Base-by-base conservation (phyloP, 2,888 invertebrate species). In the Phania funesta region DNA sequence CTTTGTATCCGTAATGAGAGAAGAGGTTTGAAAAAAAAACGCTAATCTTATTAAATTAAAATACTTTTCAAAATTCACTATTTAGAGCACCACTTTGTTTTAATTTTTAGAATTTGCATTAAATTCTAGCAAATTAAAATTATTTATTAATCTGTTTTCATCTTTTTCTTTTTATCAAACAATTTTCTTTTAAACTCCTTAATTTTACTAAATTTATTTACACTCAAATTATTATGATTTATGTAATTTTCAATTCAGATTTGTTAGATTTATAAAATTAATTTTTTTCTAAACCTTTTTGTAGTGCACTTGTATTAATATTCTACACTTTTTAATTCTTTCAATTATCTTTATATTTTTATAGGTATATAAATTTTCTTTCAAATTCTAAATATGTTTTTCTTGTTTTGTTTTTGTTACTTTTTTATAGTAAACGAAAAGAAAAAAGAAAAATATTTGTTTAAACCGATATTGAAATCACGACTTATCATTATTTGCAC, bases 401-500 rank as follows among this genome's bases (percentile, higher is more conserved):
- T 74, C 18, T 81, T 71, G 20, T 48, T 22, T 38, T 78, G 35
- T 68, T 65, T 46, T 73, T 80, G 54, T 75, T 74, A 79, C 56
- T 83, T 83, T 79, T 58, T 54, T 64, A 50, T 41, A 35, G 26
- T 50, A 38, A 50, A 56, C 22, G 18, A 26, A 52, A 9, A 46
- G 18, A 46, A 65, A 56, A 54, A 48, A 56, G 16, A 54, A n/a
- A 48, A 70, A 67, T n/a, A 67, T 68, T 54, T 80, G 52, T 35
- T 54, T 54, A 76, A 73, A 20, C 76, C 67, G 60, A 71, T 77
- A 60, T 38, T 50, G 62, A 78, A 78, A 35, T 46, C 64, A 70
- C 50, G 67, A 65, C 64, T 74, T 82, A 78, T 68, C 18, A 82
- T 64, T 73, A 82, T 64, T 82, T 74, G 82, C 82, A 82, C 82